Conservation (phyloP, 2,888 invertebrate species). For the Trachelus stipa region DNA sequence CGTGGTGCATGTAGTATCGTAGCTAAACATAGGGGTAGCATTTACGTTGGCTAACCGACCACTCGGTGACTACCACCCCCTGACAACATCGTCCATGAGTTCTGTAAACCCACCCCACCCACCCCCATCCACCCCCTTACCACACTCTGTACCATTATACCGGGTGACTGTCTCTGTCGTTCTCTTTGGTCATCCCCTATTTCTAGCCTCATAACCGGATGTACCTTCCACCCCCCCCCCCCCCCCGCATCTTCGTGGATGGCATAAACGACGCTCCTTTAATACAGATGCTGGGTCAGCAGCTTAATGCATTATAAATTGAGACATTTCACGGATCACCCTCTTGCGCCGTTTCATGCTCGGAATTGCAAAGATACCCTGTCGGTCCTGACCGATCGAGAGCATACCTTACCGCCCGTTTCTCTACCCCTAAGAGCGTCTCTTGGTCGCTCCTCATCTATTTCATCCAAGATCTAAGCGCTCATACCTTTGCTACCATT, state of each 20-base stretch:
- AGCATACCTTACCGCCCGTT: not conserved
- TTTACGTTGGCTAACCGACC: slow-evolving; percentile 7
- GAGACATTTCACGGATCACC: slow-evolving; percentile 7
- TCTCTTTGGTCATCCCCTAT: not conserved
- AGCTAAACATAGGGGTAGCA: slow-evolving; percentile 17
- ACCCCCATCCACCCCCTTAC: not conserved
- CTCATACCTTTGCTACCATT: not conserved
- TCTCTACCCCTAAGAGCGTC: not conserved
- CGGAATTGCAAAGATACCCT: slow-evolving; percentile 5
- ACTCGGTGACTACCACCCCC: not conserved
- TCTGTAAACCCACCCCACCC: not conserved
- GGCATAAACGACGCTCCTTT: not conserved
- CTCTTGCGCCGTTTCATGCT: not conserved
- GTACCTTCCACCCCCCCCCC: not conserved
- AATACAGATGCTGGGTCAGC: slow-evolving; percentile 2
- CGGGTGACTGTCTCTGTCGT: not conserved
- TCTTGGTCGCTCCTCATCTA: not conserved
- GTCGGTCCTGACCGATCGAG: not conserved
- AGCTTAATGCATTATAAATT: slow-evolving; percentile 15
- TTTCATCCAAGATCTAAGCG: not conserved
- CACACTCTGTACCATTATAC: not conserved
- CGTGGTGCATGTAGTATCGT: slow-evolving; percentile 18
- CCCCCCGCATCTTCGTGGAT: not conserved
- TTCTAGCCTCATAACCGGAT: not conserved
- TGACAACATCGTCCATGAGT: not conserved